Percentiles rank a stretch among this genome's conserved stretches.
Evolutionary conservation across 1,140 invertebrate species (phyloP).

Genomic region (Bombyx mandarina): DNA sequence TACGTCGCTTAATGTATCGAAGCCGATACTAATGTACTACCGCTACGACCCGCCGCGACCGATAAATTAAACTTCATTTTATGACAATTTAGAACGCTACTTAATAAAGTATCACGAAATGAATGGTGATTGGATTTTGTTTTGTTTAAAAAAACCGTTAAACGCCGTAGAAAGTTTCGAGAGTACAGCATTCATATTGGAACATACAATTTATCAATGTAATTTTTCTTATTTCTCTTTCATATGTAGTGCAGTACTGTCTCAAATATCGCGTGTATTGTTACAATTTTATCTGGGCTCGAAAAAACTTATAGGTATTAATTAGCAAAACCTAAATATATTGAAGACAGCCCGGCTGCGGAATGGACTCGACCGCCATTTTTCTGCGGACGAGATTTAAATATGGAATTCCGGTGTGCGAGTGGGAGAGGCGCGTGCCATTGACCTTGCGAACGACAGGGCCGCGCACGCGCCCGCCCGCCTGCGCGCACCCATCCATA

Average conservation of each 20-base stretch:
- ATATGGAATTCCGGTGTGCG: constrained; percentile 71
- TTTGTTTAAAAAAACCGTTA: constrained; percentile 22
- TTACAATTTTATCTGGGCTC: constrained; percentile 15
- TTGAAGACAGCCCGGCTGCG: constrained; percentile 35
- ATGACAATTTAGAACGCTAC: constrained; percentile 6
- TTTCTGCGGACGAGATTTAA: constrained; percentile 70
- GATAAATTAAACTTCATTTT: constrained; percentile 10
- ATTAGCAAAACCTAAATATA: no score
- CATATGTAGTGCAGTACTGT: no score
- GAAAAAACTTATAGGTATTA: no score
- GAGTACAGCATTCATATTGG: background rate
- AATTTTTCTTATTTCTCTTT: background rate
- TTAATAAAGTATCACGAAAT: constrained; percentile 6
- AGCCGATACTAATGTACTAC: constrained; percentile 20
- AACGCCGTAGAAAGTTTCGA: constrained; percentile 3
- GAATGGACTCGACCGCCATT: constrained; percentile 67
- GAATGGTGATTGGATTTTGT: constrained; percentile 13
- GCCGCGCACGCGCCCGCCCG: constrained; percentile 51
- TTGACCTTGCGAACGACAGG: constrained; percentile 61
- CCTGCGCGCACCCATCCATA: constrained; percentile 14
- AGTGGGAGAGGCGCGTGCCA: constrained; percentile 66
- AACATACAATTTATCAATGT: constrained; percentile 1
- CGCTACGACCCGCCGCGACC: constrained; percentile 9
- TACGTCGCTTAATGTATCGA: constrained; percentile 31
- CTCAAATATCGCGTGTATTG: constrained; percentile 14